Percentiles rank a stretch among this genome's conserved stretches.
phyloP scores from a whole-genome alignment of 2,113 vertebrate species.

The Cyprinodon tularosa region DNA sequence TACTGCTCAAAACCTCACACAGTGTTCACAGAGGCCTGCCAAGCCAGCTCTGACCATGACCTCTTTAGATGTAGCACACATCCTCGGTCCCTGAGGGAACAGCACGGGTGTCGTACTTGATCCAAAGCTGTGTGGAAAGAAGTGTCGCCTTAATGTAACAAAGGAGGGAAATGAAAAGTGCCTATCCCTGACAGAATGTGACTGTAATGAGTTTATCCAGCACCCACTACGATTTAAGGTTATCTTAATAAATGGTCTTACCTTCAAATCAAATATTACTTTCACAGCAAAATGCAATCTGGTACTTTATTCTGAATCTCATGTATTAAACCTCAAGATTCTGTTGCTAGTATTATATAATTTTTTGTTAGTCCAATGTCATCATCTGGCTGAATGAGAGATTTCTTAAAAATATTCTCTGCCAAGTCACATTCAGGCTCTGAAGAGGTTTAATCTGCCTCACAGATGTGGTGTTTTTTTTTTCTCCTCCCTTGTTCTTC shows the following conservation, averaged over 20 bases:
- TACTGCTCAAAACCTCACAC: slow-evolving; percentile 65
- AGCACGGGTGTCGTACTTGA: slow-evolving; percentile 36
- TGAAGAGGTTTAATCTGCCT: slow-evolving; percentile 42
- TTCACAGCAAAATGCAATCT: slow-evolving; percentile 22
- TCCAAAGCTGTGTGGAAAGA: slow-evolving; percentile 46
- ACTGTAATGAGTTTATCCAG: slow-evolving; percentile 40
- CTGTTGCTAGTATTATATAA: slow-evolving; percentile 13
- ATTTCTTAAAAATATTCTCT: slow-evolving; percentile 37
- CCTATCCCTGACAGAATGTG: slow-evolving; percentile 52
- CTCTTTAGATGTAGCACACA: slow-evolving; percentile 65
- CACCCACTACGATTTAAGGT: slow-evolving; percentile 36
- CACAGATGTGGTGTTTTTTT: slow-evolving; percentile 36
- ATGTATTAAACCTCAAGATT: slow-evolving; percentile 3
- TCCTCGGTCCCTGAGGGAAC: slow-evolving; percentile 36
- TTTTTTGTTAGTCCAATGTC: slow-evolving; percentile 26
- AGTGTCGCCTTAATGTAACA: slow-evolving; percentile 37
- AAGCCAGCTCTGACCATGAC: slow-evolving; percentile 69
- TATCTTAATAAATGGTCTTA: slow-evolving; percentile 37
- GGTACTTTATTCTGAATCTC: slow-evolving; percentile 18
- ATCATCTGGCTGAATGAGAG: slow-evolving; percentile 39
- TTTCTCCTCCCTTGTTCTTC: slow-evolving; percentile 8
- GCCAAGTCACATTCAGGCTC: slow-evolving; percentile 47
- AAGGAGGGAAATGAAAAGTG: slow-evolving; percentile 49
- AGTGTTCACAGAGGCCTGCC: slow-evolving; percentile 60
- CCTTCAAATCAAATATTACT: slow-evolving; percentile 23